Evolutionary conservation across 2,113 vertebrate genomes (phyloP).

Genomic region (Calonectris borealis): DNA sequence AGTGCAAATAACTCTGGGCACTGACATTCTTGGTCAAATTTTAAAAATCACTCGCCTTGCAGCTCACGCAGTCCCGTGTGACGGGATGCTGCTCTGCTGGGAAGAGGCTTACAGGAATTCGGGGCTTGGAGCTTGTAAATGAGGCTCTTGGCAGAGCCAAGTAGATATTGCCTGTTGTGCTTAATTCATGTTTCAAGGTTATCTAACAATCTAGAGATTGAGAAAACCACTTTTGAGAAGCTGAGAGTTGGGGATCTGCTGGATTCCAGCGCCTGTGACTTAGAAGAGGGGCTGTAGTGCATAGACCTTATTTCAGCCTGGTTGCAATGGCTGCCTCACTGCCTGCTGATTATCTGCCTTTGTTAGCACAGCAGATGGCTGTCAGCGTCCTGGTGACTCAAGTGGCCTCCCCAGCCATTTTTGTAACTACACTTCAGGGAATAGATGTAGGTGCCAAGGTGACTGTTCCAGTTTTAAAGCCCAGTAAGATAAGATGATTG

Average conservation of each 20-base stretch:
- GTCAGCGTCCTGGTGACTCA: background rate
- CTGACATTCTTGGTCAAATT: background rate
- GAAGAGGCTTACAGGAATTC: background rate
- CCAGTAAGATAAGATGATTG: slow-evolving; percentile 62
- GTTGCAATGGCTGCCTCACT: background rate
- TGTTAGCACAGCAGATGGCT: background rate
- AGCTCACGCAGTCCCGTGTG: fast-evolving
- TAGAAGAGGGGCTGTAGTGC: background rate
- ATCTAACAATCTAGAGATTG: background rate
- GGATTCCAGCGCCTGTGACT: background rate
- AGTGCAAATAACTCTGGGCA: background rate
- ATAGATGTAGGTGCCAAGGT: slow-evolving; percentile 43
- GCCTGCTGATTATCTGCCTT: slow-evolving; percentile 21
- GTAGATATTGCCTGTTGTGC: background rate
- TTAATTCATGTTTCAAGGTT: background rate
- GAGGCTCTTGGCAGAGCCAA: background rate
- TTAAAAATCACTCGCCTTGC: fast-evolving
- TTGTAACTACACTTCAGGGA: background rate
- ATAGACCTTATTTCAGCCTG: background rate
- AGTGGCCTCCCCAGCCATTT: slow-evolving; percentile 37
- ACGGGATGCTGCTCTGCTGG: background rate
- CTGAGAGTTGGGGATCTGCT: background rate
- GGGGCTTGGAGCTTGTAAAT: background rate
- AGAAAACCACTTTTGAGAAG: background rate
- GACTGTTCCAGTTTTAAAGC: slow-evolving; percentile 55